Percentiles rank a stretch among this genome's conserved stretches.
Evolutionary conservation across 35 echinoderm and acorn worm species (phyloP).

Genomic region (Apostichopus japonicus): DNA sequence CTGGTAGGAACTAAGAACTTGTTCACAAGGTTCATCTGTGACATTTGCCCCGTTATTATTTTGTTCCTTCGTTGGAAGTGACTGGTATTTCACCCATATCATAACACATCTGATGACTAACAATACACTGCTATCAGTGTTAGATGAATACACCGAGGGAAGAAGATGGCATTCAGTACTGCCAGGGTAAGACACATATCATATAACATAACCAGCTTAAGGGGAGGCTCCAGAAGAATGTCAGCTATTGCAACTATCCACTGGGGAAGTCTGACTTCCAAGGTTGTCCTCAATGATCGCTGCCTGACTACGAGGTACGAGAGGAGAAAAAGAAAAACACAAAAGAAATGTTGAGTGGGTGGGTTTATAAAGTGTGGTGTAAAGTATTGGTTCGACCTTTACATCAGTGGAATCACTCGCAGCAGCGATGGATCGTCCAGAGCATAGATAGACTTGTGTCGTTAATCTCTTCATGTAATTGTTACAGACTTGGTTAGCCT

Average conservation of each 20-base stretch:
- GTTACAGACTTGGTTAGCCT: too few relatives aligned
- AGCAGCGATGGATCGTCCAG: too few relatives aligned
- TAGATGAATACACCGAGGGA: background rate
- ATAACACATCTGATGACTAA: background rate
- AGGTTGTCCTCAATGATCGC: background rate
- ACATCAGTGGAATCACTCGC: too few relatives aligned
- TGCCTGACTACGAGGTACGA: background rate
- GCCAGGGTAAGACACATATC: constrained; percentile 6
- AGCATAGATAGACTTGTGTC: too few relatives aligned
- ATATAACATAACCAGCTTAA: constrained; percentile 20
- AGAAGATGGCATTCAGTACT: background rate
- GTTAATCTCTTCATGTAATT: too few relatives aligned
- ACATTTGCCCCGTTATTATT: too few relatives aligned
- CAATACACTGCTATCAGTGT: background rate
- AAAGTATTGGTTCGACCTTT: background rate
- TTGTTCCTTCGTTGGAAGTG: background rate
- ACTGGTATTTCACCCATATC: background rate
- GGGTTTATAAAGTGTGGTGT: background rate
- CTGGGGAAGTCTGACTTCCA: background rate
- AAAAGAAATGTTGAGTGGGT: background rate
- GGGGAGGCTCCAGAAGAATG: constrained; percentile 12
- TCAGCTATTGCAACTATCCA: constrained; percentile 43
- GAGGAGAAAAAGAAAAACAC: too few relatives aligned
- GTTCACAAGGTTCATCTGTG: too few relatives aligned
- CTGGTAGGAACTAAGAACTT: too few relatives aligned